Base-by-base conservation (phyloP, 2,888 invertebrate genomes). In the Dermolepida albohirtum region DNA sequence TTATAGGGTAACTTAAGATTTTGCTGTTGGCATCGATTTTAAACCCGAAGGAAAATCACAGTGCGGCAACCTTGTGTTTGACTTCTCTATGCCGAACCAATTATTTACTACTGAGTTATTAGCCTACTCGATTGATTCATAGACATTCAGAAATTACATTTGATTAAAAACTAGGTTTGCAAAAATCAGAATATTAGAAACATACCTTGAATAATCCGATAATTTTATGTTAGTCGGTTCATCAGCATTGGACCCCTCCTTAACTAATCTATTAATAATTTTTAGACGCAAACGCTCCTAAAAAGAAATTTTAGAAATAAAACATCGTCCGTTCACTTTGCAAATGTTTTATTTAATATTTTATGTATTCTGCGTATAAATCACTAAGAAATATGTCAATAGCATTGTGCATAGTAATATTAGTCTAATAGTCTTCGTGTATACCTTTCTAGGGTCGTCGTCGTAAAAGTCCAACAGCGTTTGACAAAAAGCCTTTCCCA, bases 401-500 rank as follows among this genome's bases (percentile, higher is more conserved):
- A 68, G 55, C 7, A 22, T 41, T 10, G 22, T 52, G 47, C 43
- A 34, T 14, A 65, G 44, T 16, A 64, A 6, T 43, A 65, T 43
- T 27, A 65, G 51, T 34, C 57, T 54, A 41, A 66, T 12, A 12
- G 12, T 47, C 49, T 50, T 67, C 63, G 12, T 17, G 44, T 54
- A 78, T 86, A 90, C 91, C 87, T 95, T 95, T 78, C 89, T 88
- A 0, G 94, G 93, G 81, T 92, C 91, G 74, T 93, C 91, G 79
- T 95, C 96, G 78, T 93, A 95, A 84, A 94, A 97, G 81, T 97
- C 96, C 72, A 96, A 85, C 29, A 97, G 85, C 0, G 97, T 96
- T 85, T 96, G 95, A 84, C 97, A 96, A 85, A 97, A 97, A 47
- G 93, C 90, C 76, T 92, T 89, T 4, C 96, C 97, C 82, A 96